These are phyloP conservation scores for Hydropsyche tenuis DNA, from an alignment of 1,140 invertebrate species.

Conservation along the genomic window DNA sequence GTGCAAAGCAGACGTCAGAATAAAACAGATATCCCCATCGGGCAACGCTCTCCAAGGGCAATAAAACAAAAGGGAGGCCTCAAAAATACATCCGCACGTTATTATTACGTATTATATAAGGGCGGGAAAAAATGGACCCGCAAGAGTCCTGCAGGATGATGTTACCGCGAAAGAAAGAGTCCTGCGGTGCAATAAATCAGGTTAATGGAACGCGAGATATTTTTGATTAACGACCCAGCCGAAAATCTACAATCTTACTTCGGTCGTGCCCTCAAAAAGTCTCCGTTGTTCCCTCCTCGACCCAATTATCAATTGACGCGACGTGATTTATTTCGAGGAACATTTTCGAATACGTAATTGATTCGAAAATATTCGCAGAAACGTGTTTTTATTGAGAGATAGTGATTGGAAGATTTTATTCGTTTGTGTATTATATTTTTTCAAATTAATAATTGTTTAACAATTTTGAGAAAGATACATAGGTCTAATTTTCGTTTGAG, in stretches of 20 bases:
- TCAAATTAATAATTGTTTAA: no score
- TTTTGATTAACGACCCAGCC: constrained; percentile 42
- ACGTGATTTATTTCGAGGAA: neutral
- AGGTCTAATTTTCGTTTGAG: no score
- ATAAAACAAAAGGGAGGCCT: constrained; percentile 1
- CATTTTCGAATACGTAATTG: no score
- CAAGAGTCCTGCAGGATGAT: neutral
- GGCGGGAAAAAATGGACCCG: neutral
- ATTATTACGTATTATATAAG: neutral
- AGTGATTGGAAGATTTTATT: no score
- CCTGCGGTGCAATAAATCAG: constrained; percentile 40
- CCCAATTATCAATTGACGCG: constrained; percentile 26
- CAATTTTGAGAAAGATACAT: no score
- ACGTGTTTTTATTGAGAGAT: no score
- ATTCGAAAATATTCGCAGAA: no score
- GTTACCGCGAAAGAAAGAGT: neutral
- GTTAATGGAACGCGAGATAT: constrained; percentile 44
- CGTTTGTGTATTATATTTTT: no score
- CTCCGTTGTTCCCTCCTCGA: neutral
- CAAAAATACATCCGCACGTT: neutral
- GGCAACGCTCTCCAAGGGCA: constrained; percentile 3
- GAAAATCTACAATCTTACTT: constrained; percentile 28
- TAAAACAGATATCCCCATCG: neutral
- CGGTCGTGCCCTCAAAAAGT: neutral
- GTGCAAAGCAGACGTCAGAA: neutral